These are phyloP conservation scores for Axea sp. DNA, from an alignment of 2,888 invertebrate genomes.

Conservation along the genomic window DNA sequence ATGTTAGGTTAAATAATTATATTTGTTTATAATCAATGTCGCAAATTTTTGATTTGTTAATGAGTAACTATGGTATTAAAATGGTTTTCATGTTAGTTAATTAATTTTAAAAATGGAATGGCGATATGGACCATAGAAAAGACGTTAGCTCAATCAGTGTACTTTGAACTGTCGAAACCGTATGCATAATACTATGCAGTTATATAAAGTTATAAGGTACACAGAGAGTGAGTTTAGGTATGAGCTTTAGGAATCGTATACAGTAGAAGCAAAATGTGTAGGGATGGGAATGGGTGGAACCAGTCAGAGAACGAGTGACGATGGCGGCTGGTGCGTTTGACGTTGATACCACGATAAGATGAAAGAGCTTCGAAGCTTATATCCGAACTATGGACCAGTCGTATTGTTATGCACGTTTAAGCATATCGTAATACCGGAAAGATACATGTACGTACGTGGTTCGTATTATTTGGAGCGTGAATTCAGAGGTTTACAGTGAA, in stretches of 20 bases:
- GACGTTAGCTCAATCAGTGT: constrained; percentile 44
- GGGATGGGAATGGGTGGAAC: constrained; percentile 75
- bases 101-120: constrained; percentile 7
- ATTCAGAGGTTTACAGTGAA: constrained; percentile 55
- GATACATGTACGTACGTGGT: constrained; percentile 70
- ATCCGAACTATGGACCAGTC: constrained; percentile 74
- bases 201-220: constrained; percentile 67
- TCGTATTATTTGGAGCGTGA: constrained; percentile 67
- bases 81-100: too few species aligned
- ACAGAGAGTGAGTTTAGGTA: constrained; percentile 67
- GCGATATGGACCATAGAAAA: constrained; percentile 16
- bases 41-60: too few species aligned
- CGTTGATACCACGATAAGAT: constrained; percentile 80
- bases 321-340: constrained; percentile 78
- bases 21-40: too few species aligned
- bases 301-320: constrained; percentile 70
- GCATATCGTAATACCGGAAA: constrained; percentile 74
- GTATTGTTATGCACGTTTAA: constrained; percentile 78
- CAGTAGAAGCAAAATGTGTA: constrained; percentile 65
- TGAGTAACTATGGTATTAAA: too few species aligned
- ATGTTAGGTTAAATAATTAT: too few species aligned
- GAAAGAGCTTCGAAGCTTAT: constrained; percentile 79
- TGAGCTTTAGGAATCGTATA: constrained; percentile 67
- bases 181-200: constrained; percentile 58
- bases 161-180: constrained; percentile 61